Base-by-base conservation (phyloP, 2,113 vertebrate species). In the Ophthalmolycus amberensis region DNA sequence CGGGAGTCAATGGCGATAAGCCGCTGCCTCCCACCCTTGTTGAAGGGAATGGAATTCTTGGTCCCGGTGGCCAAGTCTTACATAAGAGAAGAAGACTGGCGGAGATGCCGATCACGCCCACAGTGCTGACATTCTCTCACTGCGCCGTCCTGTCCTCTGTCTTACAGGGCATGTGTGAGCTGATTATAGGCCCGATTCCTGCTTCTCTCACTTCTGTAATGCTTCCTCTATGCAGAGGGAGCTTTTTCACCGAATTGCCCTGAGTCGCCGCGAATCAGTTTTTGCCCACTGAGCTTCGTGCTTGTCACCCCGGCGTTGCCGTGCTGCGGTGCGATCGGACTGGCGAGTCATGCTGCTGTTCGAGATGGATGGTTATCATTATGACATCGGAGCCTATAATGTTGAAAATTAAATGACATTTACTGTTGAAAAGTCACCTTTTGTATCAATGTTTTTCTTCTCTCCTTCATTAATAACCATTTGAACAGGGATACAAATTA, bases 31-130 rank as follows among this genome's bases (percentile, higher is more conserved):
- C 64, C 22, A 63, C 64, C 40, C 62, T 58, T 27, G 46, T 50
- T 58, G 50, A 54, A 66, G 65, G 58, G 80, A 80, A 66, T 62
- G 18, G 34, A 82, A 66, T 79, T 56, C 32, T 73, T 50, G 54
- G 56, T 80, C 34, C 65, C 29, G 15, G 73, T 71, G 69, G 79
- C 84, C 85, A 85, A 82, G 85, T 84, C 50, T 89, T 90, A 71
- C 72, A 79, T 90, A 88, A 86, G 66, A 63, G 68, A 78, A 70
- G 79, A 66, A 65, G 65, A 76, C 46, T 83, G 68, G 76, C 46
- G 78, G 80, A 75, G 81, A 89, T 75, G 54, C 54, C 52, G 60
- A 67, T 90, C 88, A 84, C 82, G 42, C 60, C 82, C 79, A 75
- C 85, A 64, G 32, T 20, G 60, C 66, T 76, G 77, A 75, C 71